Base-by-base conservation (phyloP, 2,888 invertebrate species). In the Thumatha senex region DNA sequence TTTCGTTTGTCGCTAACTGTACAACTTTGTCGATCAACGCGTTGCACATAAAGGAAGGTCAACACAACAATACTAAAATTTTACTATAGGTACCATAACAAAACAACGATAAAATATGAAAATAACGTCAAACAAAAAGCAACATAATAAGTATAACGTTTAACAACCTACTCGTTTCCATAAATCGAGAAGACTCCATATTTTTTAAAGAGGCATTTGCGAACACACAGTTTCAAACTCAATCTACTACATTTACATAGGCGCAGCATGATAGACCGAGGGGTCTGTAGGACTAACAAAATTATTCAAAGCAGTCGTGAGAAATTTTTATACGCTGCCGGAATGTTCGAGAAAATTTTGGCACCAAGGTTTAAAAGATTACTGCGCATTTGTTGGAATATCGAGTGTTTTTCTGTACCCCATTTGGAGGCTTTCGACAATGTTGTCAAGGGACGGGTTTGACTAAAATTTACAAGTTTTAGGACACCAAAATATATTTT, bases 251-350 rank as follows among this genome's bases (percentile, higher is more conserved):
- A 89, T 89, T 89, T 88, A 80, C 88, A 87, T 88, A 84, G 83
- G 82, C 78, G 61, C 58, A 61, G 72, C 73, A 63, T 79, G 86
- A 86, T 82, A 80, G 80, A 81, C 82, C 74, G 78, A 62, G 72
- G 76, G 74, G 76, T 80, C 83, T 75, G 80, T 63, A 74, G 75
- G 74, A 77, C 82, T 85, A 87, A 89, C 85, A 82, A 82, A 79
- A 87, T 89, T 89, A 89, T 89, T 89, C 87, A 87, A 88, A 88
- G 82, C 80, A 82, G 79, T 63, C 73, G 72, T 70, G 62, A 65
- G 78, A 80, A 24, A 77, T 84, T 84, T 80, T 82, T 79, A 78
- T 70, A 73, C 67, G 52, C 59, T 57, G 63, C 57, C 56, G 60
- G 63, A 65, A 74, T 66, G 72, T 66, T 74, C 63, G 67, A 74